These are phyloP conservation scores for Protosalanx chinensis DNA, from an alignment of 2,797 vertebrate genomes.

Conservation along the genomic window DNA sequence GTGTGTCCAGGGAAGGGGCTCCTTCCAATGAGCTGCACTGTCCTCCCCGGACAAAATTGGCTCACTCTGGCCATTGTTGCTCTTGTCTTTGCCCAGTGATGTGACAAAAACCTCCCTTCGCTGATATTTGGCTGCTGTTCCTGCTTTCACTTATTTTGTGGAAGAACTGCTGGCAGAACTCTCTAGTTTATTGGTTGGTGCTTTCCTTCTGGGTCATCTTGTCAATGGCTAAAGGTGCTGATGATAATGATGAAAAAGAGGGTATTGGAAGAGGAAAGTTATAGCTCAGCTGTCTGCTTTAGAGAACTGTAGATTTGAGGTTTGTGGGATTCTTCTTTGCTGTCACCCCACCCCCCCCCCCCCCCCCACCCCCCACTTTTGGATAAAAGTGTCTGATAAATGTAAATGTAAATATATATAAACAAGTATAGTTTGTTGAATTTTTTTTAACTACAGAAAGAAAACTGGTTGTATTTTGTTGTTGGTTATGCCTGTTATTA, in stretches of 20 bases:
- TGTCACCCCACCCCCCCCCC: not conserved
- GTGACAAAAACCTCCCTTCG: constrained; percentile 6
- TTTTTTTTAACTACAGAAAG: too few species aligned
- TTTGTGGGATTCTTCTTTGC: too few species aligned
- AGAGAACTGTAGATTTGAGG: too few species aligned
- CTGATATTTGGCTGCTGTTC: constrained; percentile 21
- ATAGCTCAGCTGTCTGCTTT: too few species aligned
- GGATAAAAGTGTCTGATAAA: too few species aligned
- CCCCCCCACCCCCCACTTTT: too few species aligned
- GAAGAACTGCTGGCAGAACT: constrained; percentile 2
- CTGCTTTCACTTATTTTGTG: not conserved
- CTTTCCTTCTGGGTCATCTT: not conserved
- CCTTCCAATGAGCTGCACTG: not conserved
- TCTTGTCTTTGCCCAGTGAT: not conserved
- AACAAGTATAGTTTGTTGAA: too few species aligned
- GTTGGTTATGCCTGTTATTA: too few species aligned
- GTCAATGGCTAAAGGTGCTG: not conserved
- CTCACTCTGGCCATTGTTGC: constrained; percentile 1
- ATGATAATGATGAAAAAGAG: not conserved
- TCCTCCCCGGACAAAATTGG: not conserved
- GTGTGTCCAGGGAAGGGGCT: not conserved
- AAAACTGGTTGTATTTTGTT: too few species aligned
- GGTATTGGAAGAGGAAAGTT: too few species aligned
- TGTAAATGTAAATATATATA: too few species aligned
- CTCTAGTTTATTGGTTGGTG: not conserved